Evolutionary conservation across 2,797 vertebrate species (phyloP), one percentile per base, ranked within the genome.

Genomic region (Tinamus major): DNA sequence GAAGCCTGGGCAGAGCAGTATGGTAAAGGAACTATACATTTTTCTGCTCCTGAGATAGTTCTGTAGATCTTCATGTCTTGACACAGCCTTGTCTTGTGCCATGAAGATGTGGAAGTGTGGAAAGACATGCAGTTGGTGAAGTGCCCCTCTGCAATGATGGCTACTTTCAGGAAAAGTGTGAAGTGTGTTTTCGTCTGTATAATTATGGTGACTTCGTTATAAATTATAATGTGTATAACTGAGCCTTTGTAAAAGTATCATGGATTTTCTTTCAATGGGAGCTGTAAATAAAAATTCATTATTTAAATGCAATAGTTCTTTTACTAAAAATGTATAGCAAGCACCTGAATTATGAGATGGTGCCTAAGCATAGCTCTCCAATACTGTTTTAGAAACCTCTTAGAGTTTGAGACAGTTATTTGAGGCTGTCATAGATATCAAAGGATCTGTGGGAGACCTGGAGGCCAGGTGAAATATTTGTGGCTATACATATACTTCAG

Each of bases 31-130:
- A 35, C 27, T 21, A n/a, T 37, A 46, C 8, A 33, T 35, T 26
- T 85, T 42, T 42, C 35, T 51, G 37, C 37, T 9, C 2, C 1
- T 48, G 48, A 0, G 0, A 4, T 63, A 31, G 10, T 6, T 55
- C 33, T 64, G 10, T 18, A 37, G 27, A 20, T 27, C 41, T 10
- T 17, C 46, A 10, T 37, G 5, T 26, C 13, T 44, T 33, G 19
- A 15, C 20, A 8, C 4, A 4, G 4, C 3, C 8, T 67, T 21
- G 9, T 33, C 7, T 18, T 26, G 12, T n/a, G 37, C 6, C 37
- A 62, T 10, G 19, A 41, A 82, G 39, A 44, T 9, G 1, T 14
- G 29, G 35, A 15, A 84, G 19, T 15, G 6, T 23, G 8, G 5
- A 48, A 13, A 26, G 77, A 18, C 15, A 24, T 7, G 20, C 10